Evolutionary conservation across 2,888 invertebrate genomes (phyloP).

Genomic region (Trichopria drosophilae): DNA sequence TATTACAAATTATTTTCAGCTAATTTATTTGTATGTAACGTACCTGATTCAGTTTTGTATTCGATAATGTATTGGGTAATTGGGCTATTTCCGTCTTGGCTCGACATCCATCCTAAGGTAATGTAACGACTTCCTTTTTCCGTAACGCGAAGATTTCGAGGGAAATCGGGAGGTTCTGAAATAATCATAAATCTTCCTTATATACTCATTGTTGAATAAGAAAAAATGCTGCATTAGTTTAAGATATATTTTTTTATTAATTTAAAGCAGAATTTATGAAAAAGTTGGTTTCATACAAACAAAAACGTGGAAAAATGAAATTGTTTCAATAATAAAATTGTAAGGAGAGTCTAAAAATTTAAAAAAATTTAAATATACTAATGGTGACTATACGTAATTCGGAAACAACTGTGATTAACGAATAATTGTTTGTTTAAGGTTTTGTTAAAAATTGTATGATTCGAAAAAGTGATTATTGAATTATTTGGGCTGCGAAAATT

Average conservation of each 20-base stretch:
- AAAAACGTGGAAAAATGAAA: no score
- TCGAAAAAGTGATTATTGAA: no score
- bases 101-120: constrained; percentile 86
- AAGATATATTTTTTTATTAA: neutral
- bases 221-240: neutral
- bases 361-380: no score
- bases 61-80: constrained; percentile 87
- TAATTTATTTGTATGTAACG: constrained; percentile 26
- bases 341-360: no score
- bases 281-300: no score
- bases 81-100: constrained; percentile 86
- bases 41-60: constrained; percentile 83
- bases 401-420: no score
- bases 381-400: no score
- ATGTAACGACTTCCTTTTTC: constrained; percentile 83
- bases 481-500: no score
- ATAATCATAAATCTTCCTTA: constrained; percentile 31
- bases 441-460: no score
- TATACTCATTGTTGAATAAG: neutral
- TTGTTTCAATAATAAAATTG: no score
- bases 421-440: no score
- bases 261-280: neutral
- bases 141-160: constrained; percentile 80
- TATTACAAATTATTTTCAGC: neutral
- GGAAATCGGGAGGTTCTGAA: constrained; percentile 87